These are phyloP conservation scores for Orcinus orca DNA, from an alignment of 2,113 vertebrate species.

Conservation along the genomic window DNA sequence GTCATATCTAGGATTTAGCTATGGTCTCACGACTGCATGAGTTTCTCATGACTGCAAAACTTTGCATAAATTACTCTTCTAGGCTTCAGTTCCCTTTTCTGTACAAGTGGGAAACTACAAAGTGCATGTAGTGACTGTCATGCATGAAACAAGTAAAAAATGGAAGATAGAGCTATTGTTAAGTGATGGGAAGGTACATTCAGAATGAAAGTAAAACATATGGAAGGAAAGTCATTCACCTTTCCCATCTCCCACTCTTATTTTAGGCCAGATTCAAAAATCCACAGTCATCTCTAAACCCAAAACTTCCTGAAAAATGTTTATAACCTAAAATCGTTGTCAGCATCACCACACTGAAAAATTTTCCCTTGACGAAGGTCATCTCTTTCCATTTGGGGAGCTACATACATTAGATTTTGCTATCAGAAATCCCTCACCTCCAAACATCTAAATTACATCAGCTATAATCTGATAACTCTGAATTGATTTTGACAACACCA, in stretches of 20 bases:
- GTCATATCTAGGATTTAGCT: neutral
- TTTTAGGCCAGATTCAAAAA: neutral
- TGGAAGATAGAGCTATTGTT: neutral
- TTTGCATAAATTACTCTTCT: neutral
- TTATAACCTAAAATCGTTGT: neutral
- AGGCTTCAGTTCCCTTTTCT: neutral
- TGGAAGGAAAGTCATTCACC: neutral
- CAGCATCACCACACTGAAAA: neutral
- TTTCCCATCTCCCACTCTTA: neutral
- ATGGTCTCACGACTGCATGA: neutral
- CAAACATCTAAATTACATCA: constrained; percentile 58
- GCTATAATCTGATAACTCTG: constrained; percentile 50
- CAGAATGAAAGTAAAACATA: neutral
- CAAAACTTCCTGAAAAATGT: neutral
- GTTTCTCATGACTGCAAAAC: neutral
- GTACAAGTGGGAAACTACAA: neutral
- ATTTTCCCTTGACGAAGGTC: neutral
- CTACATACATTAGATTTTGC: constrained; percentile 22
- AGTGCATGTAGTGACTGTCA: neutral
- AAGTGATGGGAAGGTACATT: neutral
- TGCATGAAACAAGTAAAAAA: neutral
- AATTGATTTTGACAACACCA: neutral
- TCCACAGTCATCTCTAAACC: neutral
- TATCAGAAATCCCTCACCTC: constrained; percentile 34
- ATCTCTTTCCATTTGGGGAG: constrained; percentile 1